phyloP scores from a whole-genome alignment of 2,113 vertebrate genomes.

The Calonectris borealis region DNA sequence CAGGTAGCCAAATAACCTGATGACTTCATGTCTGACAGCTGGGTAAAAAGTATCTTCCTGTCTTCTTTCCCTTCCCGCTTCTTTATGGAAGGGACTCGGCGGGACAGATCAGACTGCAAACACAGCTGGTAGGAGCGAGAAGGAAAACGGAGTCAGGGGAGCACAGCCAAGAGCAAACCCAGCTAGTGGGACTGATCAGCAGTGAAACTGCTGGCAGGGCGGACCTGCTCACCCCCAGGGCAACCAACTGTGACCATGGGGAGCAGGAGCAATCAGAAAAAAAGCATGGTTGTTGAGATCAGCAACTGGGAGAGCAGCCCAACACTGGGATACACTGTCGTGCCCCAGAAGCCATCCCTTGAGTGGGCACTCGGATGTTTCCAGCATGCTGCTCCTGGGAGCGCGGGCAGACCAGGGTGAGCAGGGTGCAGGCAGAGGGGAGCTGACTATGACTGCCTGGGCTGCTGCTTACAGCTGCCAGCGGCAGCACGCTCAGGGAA shows the following conservation, averaged over 20 bases:
- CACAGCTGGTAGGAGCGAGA: not conserved
- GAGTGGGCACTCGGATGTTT: not conserved
- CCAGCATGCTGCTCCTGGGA: not conserved
- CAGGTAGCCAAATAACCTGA: slow-evolving; percentile 14
- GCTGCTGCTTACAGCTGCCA: not conserved
- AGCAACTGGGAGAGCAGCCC: not conserved
- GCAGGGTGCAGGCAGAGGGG: not conserved
- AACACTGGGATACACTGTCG: fast-evolving
- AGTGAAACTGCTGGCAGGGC: fast-evolving
- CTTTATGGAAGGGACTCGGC: not conserved
- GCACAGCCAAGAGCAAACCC: not conserved
- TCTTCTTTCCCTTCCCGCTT: not conserved
- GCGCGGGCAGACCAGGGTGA: not conserved
- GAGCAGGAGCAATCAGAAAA: not conserved
- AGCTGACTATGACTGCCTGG: not conserved
- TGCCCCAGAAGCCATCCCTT: not conserved
- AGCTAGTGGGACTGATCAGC: not conserved
- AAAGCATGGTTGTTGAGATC: not conserved
- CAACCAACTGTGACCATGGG: not conserved
- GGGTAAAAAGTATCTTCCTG: not conserved
- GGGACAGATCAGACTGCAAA: not conserved
- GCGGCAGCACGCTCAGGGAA: not conserved
- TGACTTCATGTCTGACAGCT: slow-evolving; percentile 43
- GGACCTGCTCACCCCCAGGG: not conserved
- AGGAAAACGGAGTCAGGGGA: not conserved